A percentile compares a stretch with the other conserved stretches of the same genome.
Evolutionary conservation across 1,140 invertebrate species (phyloP).

Genomic region (Drosophila nigromelanica): DNA sequence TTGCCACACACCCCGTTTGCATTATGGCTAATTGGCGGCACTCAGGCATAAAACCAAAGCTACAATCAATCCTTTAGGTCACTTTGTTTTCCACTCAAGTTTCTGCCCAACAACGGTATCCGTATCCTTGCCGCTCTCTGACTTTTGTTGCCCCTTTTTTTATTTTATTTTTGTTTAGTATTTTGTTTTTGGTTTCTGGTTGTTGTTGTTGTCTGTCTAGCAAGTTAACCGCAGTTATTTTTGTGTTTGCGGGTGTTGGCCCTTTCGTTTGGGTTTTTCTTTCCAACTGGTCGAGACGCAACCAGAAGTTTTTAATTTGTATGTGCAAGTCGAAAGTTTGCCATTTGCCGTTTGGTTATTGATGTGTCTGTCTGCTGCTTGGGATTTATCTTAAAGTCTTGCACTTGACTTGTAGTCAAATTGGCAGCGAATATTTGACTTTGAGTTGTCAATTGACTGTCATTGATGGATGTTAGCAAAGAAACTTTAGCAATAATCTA

Average conservation of each 20-base stretch:
- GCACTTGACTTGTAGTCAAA: conserved; percentile 2
- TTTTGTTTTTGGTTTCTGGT: conserved; percentile 7
- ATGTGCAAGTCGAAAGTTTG: conserved; percentile 34
- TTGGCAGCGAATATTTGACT: conserved; percentile 4
- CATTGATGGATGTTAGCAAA: not conserved
- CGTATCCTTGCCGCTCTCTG: conserved; percentile 2
- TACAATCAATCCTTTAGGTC: conserved; percentile 54
- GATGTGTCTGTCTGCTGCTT: conserved; percentile 42
- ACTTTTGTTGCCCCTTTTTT: not conserved
- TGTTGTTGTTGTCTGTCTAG: conserved; percentile 41
- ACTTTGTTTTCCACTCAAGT: conserved; percentile 45
- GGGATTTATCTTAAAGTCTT: conserved; percentile 10
- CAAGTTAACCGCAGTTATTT: conserved; percentile 51
- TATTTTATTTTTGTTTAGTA: not conserved
- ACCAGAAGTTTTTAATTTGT: conserved; percentile 43
- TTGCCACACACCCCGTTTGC: not conserved
- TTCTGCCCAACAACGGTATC: conserved; percentile 21
- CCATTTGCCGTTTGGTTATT: conserved; percentile 33
- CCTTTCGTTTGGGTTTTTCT: conserved; percentile 13
- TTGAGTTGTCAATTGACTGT: not conserved
- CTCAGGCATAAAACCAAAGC: conserved; percentile 64
- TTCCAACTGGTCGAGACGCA: conserved; percentile 7
- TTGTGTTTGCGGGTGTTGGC: conserved; percentile 35
- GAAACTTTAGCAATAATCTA: not conserved
- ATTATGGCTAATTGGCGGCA: conserved; percentile 52